phyloP scores from a whole-genome alignment of 2,797 vertebrate species.

The Psittacula derbiana region DNA sequence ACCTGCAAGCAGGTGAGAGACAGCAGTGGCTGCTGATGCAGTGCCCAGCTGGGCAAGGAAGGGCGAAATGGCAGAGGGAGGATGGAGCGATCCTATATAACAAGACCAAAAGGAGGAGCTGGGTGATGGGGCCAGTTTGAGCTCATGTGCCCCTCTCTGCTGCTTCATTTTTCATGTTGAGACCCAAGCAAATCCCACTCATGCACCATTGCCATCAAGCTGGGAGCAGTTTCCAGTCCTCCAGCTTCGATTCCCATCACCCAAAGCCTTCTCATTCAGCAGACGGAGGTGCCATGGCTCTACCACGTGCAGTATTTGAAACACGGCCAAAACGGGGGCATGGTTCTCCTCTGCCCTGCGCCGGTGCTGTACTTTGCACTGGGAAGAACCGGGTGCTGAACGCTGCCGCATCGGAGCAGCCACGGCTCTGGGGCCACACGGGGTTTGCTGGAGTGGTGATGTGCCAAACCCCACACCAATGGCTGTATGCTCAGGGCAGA shows the following conservation, averaged over 20 bases:
- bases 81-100: neutral
- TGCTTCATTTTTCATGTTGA: neutral
- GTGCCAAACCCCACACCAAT: neutral
- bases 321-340: accelerated
- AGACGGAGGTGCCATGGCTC: neutral
- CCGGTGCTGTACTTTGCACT: neutral
- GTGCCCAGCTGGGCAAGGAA: neutral
- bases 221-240: neutral
- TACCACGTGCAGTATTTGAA: neutral
- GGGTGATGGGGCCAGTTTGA: neutral
- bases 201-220: neutral
- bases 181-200: neutral
- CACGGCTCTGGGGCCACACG: neutral
- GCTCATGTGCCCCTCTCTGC: neutral
- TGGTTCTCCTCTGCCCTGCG: neutral
- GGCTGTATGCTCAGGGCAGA: neutral
- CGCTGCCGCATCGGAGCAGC: accelerated
- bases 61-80: neutral
- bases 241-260: neutral
- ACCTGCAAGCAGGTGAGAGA: neutral
- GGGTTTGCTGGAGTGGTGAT: neutral
- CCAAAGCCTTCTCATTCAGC: too few species aligned
- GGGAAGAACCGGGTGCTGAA: neutral
- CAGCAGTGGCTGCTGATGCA: neutral
- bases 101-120: neutral